Evolutionary conservation across 1,140 invertebrate species (phyloP), one percentile per base, ranked within the genome.

Genomic region (Drosophila kohkoa): DNA sequence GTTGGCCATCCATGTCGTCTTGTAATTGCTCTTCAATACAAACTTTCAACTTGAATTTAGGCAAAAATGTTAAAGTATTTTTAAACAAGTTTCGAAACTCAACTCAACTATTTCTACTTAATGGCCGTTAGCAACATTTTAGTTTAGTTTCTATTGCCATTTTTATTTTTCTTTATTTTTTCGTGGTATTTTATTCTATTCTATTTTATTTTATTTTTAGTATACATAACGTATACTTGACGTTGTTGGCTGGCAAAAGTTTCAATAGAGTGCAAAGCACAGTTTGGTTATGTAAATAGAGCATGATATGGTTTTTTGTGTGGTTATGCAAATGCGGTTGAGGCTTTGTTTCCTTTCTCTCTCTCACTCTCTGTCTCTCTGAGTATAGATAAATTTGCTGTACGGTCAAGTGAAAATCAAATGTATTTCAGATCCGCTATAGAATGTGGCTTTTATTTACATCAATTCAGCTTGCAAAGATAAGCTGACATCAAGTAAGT

Each of bases 81-180:
- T 79, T 75, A 30, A 71, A 67, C 73, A 76, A 72, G 48, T 79
- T 76, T 71, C 3, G 46, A 71, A 75, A 75, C 67, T 75, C 52
- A 57, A 35, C 60, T 65, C 38, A 49, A 71, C 73, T 67, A 45
- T 67, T 66, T 71, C 57, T 73, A 76, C 77, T 79, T 76, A 79
- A 72, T 79, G 73, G 65, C 77, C 73, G 57, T 72, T 79, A 63
- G 77, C 73, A 79, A 67, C 58, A 63, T 76, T 79, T 72, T 75
- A 30, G 41, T 60, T 10, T 63, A 63, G 63, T 74, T 69, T 75
- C 51, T 28, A 67, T 62, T 74, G 57, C 51, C 54, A 41, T 57
- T 57, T 41, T 32, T 25, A 13, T 46, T 59, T 45, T 20, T 43
- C 41, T 13, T 46, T 59, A 13, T 25, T 62, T 69, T 65, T 45